A percentile compares a stretch with the other conserved stretches of the same genome.
These are phyloP conservation scores for Bothrops jararaca DNA, from an alignment of 2,113 vertebrate species.

Conservation along the genomic window DNA sequence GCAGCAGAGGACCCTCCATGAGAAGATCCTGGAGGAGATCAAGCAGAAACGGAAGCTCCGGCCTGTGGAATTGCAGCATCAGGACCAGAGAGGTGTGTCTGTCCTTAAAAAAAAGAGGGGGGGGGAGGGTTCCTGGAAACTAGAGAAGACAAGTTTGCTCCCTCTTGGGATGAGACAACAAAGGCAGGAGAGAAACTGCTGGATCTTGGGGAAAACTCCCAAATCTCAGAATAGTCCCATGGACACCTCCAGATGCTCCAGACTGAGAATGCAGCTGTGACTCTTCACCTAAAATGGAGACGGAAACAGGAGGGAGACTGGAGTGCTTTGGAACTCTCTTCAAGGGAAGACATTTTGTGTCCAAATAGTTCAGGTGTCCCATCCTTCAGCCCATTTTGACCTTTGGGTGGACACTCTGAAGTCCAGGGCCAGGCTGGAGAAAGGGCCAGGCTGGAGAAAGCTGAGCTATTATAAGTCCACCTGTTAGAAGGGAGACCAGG, in stretches of 20 bases:
- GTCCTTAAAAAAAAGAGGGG: neutral
- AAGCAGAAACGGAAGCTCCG: conserved; percentile 86
- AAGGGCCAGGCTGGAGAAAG: no score
- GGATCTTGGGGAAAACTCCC: no score
- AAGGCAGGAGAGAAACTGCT: neutral
- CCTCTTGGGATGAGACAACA: neutral
- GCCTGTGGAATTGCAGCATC: conserved; percentile 69
- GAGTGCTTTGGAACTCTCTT: neutral
- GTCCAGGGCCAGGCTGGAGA: neutral
- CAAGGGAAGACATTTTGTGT: neutral
- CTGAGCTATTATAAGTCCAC: neutral
- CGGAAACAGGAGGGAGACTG: no score
- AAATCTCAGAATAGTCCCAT: neutral
- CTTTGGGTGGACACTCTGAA: neutral
- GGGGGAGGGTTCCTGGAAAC: neutral
- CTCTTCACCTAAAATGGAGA: neutral
- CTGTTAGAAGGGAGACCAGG: neutral
- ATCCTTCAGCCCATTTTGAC: neutral
- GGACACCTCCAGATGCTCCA: neutral
- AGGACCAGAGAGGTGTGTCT: conserved; percentile 68
- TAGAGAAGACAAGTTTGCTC: no score
- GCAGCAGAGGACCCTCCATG: conserved; percentile 81
- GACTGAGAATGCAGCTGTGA: neutral
- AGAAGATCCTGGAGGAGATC: conserved; percentile 90
- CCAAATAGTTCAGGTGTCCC: neutral